Evolutionary conservation across 2,797 vertebrate genomes (phyloP).

Genomic region (Pseudochirops corinnae): DNA sequence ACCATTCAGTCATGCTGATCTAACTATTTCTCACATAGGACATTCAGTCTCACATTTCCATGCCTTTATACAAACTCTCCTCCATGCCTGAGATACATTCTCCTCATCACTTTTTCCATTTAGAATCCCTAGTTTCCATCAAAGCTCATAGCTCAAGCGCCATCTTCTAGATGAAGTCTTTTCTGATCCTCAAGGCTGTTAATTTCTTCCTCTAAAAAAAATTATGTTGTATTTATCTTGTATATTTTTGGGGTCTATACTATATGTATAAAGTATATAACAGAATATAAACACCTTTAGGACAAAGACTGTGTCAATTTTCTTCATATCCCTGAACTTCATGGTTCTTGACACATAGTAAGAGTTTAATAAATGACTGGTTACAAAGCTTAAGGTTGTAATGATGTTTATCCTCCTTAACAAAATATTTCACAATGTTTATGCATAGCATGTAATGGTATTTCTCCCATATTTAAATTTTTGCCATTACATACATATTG

Average conservation of each 20-base stretch:
- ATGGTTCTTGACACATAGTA: too few species aligned
- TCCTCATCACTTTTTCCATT: neutral
- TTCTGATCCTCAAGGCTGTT: neutral
- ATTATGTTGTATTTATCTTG: too few species aligned
- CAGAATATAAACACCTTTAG: too few species aligned
- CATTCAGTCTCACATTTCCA: neutral
- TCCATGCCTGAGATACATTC: neutral
- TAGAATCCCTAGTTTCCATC: neutral
- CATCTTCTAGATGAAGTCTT: neutral
- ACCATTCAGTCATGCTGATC: neutral
- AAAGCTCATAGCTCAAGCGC: neutral
- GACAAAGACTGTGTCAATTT: too few species aligned
- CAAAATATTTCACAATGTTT: slow-evolving; percentile 6
- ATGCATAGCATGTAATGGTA: neutral
- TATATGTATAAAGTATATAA: too few species aligned
- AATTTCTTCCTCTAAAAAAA: neutral
- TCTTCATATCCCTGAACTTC: too few species aligned
- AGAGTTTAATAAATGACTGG: neutral
- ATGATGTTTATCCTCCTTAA: slow-evolving; percentile 37
- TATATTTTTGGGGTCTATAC: too few species aligned
- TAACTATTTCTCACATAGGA: neutral
- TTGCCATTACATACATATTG: too few species aligned
- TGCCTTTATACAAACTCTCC: too few species aligned
- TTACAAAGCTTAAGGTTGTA: slow-evolving; percentile 48
- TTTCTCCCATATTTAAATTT: neutral